These are phyloP conservation scores for Eupithecia tripunctaria DNA, from an alignment of 2,888 invertebrate species.

Conservation along the genomic window DNA sequence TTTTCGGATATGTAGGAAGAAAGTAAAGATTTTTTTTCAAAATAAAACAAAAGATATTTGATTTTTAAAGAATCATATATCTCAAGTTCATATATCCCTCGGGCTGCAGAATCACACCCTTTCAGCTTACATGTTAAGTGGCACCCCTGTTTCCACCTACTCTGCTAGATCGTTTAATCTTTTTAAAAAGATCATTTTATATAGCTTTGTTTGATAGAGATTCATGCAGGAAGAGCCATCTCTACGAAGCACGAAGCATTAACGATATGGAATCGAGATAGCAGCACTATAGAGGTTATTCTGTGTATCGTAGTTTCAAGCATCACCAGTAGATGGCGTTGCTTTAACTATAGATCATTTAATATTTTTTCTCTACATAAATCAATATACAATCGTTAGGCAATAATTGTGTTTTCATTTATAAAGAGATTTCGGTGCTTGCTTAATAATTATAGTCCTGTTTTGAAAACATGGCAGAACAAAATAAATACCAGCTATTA, in stretches of 20 bases:
- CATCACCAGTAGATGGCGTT: conserved; percentile 37
- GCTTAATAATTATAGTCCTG: background rate
- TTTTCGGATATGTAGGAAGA: too few relatives aligned
- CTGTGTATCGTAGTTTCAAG: conserved; percentile 9
- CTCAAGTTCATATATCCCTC: too few relatives aligned
- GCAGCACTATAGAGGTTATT: background rate
- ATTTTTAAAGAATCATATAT: too few relatives aligned
- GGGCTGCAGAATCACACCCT: too few relatives aligned
- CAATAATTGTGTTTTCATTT: background rate
- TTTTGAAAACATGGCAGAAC: background rate
- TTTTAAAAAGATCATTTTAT: too few relatives aligned
- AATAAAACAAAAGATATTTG: too few relatives aligned
- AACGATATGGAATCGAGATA: conserved; percentile 9
- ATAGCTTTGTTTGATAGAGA: background rate
- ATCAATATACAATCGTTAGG: background rate
- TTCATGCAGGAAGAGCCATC: conserved; percentile 23
- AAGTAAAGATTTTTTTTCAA: too few relatives aligned
- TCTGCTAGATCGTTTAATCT: too few relatives aligned
- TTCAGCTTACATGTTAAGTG: too few relatives aligned
- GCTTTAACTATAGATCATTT: conserved; percentile 35
- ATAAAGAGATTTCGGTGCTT: background rate
- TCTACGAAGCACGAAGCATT: background rate
- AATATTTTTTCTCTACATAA: conserved; percentile 10
- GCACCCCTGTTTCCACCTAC: too few relatives aligned
- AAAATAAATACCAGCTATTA: conserved; percentile 14